Conservation (phyloP, 2,113 vertebrate genomes). For the Jaculus jaculus region DNA sequence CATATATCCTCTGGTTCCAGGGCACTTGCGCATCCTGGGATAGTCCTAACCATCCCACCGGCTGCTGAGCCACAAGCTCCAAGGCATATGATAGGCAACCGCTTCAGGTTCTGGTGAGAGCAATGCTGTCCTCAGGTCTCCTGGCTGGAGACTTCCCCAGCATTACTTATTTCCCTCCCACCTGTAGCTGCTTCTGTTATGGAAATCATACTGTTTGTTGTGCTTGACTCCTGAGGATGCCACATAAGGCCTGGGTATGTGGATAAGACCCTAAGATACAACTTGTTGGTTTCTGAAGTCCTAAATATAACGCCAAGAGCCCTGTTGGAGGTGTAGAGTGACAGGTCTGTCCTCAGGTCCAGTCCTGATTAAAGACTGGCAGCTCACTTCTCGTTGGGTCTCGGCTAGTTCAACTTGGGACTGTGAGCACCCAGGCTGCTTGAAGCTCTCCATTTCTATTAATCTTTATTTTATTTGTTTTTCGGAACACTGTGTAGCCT, state of each 20-base stretch:
- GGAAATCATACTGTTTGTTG: not conserved
- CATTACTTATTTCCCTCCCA: not conserved
- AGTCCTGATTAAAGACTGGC: not conserved
- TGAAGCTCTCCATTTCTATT: not conserved
- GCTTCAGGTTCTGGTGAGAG: not conserved
- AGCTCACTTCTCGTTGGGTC: not conserved
- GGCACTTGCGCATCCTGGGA: not conserved
- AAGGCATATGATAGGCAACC: not conserved
- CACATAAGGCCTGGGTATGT: not conserved
- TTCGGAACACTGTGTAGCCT: not conserved
- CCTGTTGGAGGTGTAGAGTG: not conserved
- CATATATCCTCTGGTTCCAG: not conserved
- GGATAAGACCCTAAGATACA: not conserved
- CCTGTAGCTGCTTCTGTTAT: not conserved
- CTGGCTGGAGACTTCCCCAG: not conserved
- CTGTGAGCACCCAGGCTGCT: not conserved
- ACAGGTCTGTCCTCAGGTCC: not conserved
- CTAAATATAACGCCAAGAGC: fast-evolving
- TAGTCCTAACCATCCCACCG: not conserved
- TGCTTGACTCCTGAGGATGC: not conserved
- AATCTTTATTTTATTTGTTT: conserved; percentile 24
- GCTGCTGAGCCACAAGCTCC: not conserved
- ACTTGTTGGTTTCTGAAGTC: not conserved
- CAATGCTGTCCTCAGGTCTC: not conserved
- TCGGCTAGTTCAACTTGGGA: not conserved